phyloP scores from a whole-genome alignment of 2,113 vertebrate species.

The Promerops cafer region DNA sequence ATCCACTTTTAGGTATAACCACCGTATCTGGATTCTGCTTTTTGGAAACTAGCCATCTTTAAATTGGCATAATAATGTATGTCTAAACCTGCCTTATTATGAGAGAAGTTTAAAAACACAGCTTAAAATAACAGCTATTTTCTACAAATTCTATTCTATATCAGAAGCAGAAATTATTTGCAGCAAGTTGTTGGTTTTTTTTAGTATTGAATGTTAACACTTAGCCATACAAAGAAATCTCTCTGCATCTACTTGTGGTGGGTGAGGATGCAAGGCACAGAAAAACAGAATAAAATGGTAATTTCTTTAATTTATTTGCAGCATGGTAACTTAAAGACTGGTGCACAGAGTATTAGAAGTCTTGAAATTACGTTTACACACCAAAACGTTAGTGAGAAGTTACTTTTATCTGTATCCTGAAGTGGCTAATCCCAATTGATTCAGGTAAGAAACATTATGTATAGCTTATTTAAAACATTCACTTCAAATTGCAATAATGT shows the following conservation, averaged over 20 bases:
- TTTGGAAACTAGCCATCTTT: neutral
- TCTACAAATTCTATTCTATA: neutral
- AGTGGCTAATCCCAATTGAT: neutral
- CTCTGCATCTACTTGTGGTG: neutral
- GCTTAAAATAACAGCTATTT: neutral
- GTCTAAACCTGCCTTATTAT: neutral
- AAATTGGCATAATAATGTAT: neutral
- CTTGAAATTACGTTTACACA: neutral
- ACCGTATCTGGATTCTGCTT: neutral
- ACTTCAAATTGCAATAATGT: neutral
- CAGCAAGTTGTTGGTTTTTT: neutral
- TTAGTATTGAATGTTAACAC: neutral
- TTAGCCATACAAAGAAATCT: neutral
- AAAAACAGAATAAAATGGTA: neutral
- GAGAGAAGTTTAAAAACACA: neutral
- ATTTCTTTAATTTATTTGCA: slow-evolving; percentile 12
- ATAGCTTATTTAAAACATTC: neutral
- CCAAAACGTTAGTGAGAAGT: neutral
- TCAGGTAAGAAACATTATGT: neutral
- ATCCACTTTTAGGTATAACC: neutral
- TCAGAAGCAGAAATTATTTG: neutral
- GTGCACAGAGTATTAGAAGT: neutral
- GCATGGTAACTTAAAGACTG: neutral
- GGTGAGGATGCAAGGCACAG: neutral
- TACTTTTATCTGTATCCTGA: neutral